Base-by-base conservation (phyloP, 2,888 invertebrate species). In the Hypena proboscidalis region DNA sequence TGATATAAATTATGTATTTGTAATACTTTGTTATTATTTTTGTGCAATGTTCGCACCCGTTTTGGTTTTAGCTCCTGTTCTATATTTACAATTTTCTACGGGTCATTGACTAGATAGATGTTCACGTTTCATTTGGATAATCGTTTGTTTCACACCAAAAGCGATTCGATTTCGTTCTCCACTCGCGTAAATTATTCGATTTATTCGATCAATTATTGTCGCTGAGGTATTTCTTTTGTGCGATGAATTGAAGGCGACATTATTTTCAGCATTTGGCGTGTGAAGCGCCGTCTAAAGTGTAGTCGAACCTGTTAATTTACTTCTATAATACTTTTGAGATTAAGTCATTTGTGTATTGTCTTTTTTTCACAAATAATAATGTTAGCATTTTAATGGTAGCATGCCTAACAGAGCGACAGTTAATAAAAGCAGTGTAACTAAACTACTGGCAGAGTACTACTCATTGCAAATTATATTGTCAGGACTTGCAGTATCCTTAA, bases 1-100 rank as follows among this genome's bases (percentile, higher is more conserved):
- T 83, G 85, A 85, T 84, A 84, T 84, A 80, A 76, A 76, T 73
- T 77, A 81, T 85, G 82, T 83, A 84, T 87, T 79, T 83, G 80
- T 82, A 86, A 88, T 89, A 88, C 83, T 83, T 83, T 64, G 67
- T 66, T 72, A 59, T 58, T 57, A 50, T 36, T 46, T 68, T 83
- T 82, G 84, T 86, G 89, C 87, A 85, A 81, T 81, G 83, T 72
- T 48, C 44, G 60, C 63, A 64, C 73, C 77, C 70, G 66, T 54
- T 29, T 19, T 3, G 8, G 30, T 42, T 58, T 49, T 23, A 11
- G 26, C 30, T 21, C 34, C 43, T 54, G 57, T 58, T 63, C 56
- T 53, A 63, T 80, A 81, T 83, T 68, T 80, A 82, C 83, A 82
- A 53, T 60, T 48, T 57, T 46, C 53, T 55, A 67, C 67, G 67